phyloP scores from a whole-genome alignment of 2,888 invertebrate species.

The Tiliacea citrago region DNA sequence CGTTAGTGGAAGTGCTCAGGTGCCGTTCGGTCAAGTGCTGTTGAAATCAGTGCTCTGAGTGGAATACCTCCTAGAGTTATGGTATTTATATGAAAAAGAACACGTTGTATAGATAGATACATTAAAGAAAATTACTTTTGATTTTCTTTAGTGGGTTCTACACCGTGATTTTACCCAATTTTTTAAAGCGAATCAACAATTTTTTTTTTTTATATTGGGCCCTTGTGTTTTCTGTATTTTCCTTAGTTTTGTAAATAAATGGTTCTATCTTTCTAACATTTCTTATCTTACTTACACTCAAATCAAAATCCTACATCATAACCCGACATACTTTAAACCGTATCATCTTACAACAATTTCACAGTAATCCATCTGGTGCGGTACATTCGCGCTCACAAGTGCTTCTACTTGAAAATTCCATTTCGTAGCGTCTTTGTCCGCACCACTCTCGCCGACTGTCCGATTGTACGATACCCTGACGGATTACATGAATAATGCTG shows the following conservation, averaged over 20 bases:
- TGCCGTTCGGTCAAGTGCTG: too few relatives aligned
- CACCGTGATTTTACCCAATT: background rate
- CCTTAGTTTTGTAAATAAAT: background rate
- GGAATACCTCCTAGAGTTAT: too few relatives aligned
- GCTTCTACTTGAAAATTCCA: constrained; percentile 76
- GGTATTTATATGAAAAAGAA: too few relatives aligned
- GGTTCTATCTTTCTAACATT: background rate
- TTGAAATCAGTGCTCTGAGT: too few relatives aligned
- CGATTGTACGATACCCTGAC: constrained; percentile 71
- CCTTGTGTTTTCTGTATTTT: too few relatives aligned
- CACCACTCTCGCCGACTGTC: constrained; percentile 70
- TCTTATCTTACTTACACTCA: background rate
- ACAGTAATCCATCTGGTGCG: constrained; percentile 63
- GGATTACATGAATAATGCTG: constrained; percentile 69
- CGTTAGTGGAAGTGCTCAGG: too few relatives aligned
- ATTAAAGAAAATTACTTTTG: background rate
- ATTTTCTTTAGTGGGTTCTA: background rate
- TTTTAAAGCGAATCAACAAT: background rate
- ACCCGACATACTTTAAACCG: constrained; percentile 38
- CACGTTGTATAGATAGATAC: too few relatives aligned
- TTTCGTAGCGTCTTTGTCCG: constrained; percentile 75
- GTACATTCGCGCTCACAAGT: constrained; percentile 61
- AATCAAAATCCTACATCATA: constrained; percentile 5
- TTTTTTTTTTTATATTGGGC: too few relatives aligned
- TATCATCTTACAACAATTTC: constrained; percentile 56